A percentile compares a stretch with the other conserved stretches of the same genome.
phyloP scores from a whole-genome alignment of 2,797 vertebrate genomes.

The Hybognathus amarus region DNA sequence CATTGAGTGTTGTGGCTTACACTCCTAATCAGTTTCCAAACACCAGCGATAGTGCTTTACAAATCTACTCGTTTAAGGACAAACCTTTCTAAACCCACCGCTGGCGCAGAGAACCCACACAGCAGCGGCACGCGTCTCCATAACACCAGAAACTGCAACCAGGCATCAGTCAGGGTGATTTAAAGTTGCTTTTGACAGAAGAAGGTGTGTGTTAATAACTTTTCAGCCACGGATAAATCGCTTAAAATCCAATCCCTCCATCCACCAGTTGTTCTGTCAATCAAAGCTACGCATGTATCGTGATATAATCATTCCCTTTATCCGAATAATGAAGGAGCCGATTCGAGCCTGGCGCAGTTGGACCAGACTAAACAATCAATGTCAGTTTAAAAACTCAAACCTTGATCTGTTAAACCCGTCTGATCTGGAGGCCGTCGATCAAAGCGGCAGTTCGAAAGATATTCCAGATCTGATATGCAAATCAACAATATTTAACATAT shows the following conservation, averaged over 20 bases:
- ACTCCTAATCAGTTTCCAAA: conserved; percentile 31
- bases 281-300: conserved; percentile 64
- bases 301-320: conserved; percentile 66
- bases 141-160: conserved; percentile 45
- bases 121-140: conserved; percentile 27
- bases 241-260: conserved; percentile 48
- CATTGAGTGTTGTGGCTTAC: conserved; percentile 6
- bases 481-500: conserved; percentile 32
- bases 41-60: conserved; percentile 22
- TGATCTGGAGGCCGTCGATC: conserved; percentile 68
- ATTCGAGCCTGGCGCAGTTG: conserved; percentile 64
- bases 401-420: conserved; percentile 46
- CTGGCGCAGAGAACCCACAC: conserved; percentile 7
- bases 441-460: conserved; percentile 42
- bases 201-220: conserved; percentile 24
- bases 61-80: conserved; percentile 43
- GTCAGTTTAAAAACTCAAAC: conserved; percentile 16
- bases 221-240: conserved; percentile 42
- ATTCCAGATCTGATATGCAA: conserved; percentile 47
- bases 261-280: conserved; percentile 52
- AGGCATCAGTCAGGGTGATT: conserved; percentile 1
- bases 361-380: conserved; percentile 71
- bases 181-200: conserved; percentile 22
- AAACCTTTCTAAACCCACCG: conserved; percentile 24
- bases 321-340: conserved; percentile 64